phyloP scores from a whole-genome alignment of 2,797 vertebrate genomes.

The Lacerta bilineata region DNA sequence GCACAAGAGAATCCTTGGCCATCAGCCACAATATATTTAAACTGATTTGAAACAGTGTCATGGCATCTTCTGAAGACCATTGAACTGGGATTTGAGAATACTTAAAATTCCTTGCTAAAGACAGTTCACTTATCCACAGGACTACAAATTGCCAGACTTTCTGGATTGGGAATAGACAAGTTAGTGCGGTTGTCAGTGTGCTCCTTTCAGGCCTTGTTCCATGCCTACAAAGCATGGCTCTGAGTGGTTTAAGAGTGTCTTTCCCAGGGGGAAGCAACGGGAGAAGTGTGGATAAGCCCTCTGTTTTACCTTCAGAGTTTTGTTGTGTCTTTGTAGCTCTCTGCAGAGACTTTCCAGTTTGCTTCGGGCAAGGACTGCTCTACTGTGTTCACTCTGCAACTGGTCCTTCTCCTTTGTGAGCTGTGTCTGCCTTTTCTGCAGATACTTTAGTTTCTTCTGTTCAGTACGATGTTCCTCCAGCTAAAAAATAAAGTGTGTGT shows the following conservation, averaged over 20 bases:
- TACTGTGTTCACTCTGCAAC: constrained; percentile 87
- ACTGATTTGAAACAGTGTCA: not conserved
- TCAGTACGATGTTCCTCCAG: constrained; percentile 83
- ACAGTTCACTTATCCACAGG: not conserved
- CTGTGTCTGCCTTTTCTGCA: constrained; percentile 85
- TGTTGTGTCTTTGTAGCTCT: constrained; percentile 93
- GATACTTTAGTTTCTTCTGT: constrained; percentile 82
- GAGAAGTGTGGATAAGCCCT: too few species aligned
- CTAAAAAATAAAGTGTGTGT: constrained; percentile 73
- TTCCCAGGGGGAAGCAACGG: too few species aligned
- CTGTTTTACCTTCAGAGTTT: constrained; percentile 88
- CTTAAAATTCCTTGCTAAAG: not conserved
- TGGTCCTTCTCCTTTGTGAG: constrained; percentile 88
- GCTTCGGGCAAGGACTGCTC: constrained; percentile 86
- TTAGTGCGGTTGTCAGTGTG: not conserved
- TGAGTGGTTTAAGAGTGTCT: too few species aligned
- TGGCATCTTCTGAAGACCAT: not conserved
- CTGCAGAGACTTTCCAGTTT: constrained; percentile 91
- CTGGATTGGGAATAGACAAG: not conserved
- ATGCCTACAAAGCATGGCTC: not conserved
- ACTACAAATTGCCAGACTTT: not conserved
- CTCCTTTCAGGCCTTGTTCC: not conserved
- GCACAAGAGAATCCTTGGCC: not conserved
- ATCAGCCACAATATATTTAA: not conserved
- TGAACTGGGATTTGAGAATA: not conserved